Base-by-base conservation (phyloP, 2,113 vertebrate genomes). In the Plestiodon gilberti region DNA sequence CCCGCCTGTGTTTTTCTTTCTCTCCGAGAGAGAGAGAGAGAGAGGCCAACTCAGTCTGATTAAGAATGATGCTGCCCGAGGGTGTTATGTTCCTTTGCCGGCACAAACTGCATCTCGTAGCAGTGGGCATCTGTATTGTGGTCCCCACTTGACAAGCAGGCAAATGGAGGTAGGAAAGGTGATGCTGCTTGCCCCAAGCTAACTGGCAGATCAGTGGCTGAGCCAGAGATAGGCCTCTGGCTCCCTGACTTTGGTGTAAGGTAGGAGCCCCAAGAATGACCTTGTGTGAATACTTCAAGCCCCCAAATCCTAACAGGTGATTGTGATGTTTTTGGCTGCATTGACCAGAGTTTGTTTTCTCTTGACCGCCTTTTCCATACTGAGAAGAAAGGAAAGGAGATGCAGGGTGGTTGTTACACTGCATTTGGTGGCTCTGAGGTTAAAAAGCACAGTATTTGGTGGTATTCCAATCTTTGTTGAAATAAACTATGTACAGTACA, bases 1-100 rank as follows among this genome's bases (percentile, higher is more conserved):
- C 90, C n/a, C 86, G 90, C 91, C 81, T 48, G 73, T 85, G 73
- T 90, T 77, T 28, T 57, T 84, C 89, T 40, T n/a, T 35, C 48
- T 25, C 10, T 10, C 38, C 2, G 11, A 5, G 52, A 18, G 35
- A n/a, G 30, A 40, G 55, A 10, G 1, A 43, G 28, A n/a, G 38
- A 90, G 90, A 67, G 74, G 0, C 0, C 80, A 86, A 89, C 38
- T 1, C 28, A 4, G 84, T 38, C 52, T 43, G 17, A 55, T 28
- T 71, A 78, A 33, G 30, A 20, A 52, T 78, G 18, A 55, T 30
- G 38, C 69, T 22, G 77, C 23, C 59, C 48, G 40, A 79, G 55
- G 57, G 38, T 64, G 17, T 65, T 10, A 38, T 17, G 28, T 52
- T 40, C 57, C 7, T 43, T 61, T 11, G 43, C n/a, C 55, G 43